Base-by-base conservation (phyloP, 1,140 invertebrate species). In the Coptotermes formosanus region DNA sequence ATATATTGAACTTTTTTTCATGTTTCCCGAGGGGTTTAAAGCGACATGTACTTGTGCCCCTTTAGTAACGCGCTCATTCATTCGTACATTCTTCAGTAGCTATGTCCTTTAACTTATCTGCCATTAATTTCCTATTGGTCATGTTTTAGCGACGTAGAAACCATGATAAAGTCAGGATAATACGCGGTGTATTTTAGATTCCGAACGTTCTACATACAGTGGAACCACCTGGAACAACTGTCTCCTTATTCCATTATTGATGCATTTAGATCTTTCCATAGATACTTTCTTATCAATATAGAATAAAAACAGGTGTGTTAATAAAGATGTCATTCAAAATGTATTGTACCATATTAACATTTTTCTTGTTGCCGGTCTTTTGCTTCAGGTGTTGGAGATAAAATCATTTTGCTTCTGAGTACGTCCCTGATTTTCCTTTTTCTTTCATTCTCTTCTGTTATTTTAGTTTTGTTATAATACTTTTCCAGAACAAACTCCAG, bases 111-210 rank as follows among this genome's bases (percentile, higher is more conserved):
- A 75, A 75, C 64, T n/a, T 75, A 75, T 75, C 64, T 75, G 64
- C 64, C 64, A 75, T 75, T 75, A 75, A 75, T 75, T 75, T 75
- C 64, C n/a, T 75, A 75, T 75, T 75, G 64, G 64, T 75, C 64
- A 25, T 75, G 25, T 25, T 30, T n/a, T 25, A 25, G n/a, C 25
- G 64, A 75, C n/a, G 64, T 14, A 25, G 8, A 30, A 30, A n/a
- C 64, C 64, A 75, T 12, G 64, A 75, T 75, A 75, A 75, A 30
- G 64, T 19, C 8, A 30, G 30, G 64, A 75, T 75, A 75, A 75
- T 75, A 30, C n/a, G n/a, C 64, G 64, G 64, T 75, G 64, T 75
- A 16, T 14, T n/a, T 4, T 2, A 48, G 48, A 48, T 9, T 48
- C 48, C 0, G 48, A 48, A 48, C 9, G 19, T 55, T 55, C 52